These are phyloP conservation scores for Halichoerus grypus DNA, from an alignment of 2,113 vertebrate genomes.

Conservation along the genomic window DNA sequence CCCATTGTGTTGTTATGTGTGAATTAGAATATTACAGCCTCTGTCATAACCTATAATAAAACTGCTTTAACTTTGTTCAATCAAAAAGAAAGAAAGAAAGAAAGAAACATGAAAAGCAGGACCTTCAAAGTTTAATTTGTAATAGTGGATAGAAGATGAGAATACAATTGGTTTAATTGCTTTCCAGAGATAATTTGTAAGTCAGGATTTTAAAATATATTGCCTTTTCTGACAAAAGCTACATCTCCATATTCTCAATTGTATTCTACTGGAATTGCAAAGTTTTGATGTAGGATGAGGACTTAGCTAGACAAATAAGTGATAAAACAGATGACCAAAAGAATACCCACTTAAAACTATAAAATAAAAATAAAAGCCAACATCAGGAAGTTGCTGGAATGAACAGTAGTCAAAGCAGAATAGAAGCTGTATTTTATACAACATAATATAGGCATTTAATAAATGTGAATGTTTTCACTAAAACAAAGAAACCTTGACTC, in stretches of 20 bases:
- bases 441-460: not conserved
- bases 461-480: not conserved
- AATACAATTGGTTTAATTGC: not conserved
- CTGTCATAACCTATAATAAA: not conserved
- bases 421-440: not conserved
- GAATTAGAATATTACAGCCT: conserved; percentile 5
- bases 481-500: not conserved
- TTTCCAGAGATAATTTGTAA: not conserved
- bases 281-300: not conserved
- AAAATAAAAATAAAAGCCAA: not conserved
- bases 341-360: not conserved
- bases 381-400: not conserved
- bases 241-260: not conserved
- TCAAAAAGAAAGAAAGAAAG: not conserved
- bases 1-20: not conserved
- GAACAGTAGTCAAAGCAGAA: not conserved
- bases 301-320: not conserved
- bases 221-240: not conserved
- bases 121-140: not conserved
- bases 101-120: not conserved
- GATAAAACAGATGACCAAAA: not conserved
- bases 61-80: not conserved
- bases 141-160: not conserved
- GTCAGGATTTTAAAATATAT: not conserved
- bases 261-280: not conserved